A percentile compares a stretch with the other conserved stretches of the same genome.
phyloP scores from a whole-genome alignment of 2,888 invertebrate genomes.

The Gibbula magus region DNA sequence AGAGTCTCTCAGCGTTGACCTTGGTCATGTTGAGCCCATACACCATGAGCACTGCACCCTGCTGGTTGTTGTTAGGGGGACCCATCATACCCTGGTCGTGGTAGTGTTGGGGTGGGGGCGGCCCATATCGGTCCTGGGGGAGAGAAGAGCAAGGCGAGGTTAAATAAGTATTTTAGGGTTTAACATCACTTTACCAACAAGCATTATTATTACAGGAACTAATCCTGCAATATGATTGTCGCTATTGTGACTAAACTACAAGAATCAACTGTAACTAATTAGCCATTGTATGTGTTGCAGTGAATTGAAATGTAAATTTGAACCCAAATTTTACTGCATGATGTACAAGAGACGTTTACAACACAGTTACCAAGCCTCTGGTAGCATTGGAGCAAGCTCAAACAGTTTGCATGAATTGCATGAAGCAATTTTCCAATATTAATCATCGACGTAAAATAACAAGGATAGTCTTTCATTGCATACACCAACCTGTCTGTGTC shows the following conservation, averaged over 20 bases:
- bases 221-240: no score
- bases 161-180: no score
- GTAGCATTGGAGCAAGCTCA: constrained; percentile 12
- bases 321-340: no score
- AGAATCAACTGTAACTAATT: no score
- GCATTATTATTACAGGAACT: no score
- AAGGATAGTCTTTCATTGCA: no score
- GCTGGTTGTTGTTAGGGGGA: constrained; percentile 39
- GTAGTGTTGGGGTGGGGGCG: constrained; percentile 35
- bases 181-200: no score
- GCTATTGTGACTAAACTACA: no score
- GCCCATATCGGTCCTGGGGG: constrained; percentile 45
- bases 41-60: constrained; percentile 94
- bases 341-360: neutral
- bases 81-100: constrained; percentile 32
- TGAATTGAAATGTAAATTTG: neutral
- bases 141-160: neutral
- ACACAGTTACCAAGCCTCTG: constrained; percentile 25
- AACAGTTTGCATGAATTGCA: no score
- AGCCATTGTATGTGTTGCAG: neutral
- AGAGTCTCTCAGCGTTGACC: constrained; percentile 95
- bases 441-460: no score
- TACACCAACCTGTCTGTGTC: constrained; percentile 38
- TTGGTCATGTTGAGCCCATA: constrained; percentile 95
- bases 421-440: no score